phyloP scores from a whole-genome alignment of 2,797 vertebrate species.

The Varecia variegata region DNA sequence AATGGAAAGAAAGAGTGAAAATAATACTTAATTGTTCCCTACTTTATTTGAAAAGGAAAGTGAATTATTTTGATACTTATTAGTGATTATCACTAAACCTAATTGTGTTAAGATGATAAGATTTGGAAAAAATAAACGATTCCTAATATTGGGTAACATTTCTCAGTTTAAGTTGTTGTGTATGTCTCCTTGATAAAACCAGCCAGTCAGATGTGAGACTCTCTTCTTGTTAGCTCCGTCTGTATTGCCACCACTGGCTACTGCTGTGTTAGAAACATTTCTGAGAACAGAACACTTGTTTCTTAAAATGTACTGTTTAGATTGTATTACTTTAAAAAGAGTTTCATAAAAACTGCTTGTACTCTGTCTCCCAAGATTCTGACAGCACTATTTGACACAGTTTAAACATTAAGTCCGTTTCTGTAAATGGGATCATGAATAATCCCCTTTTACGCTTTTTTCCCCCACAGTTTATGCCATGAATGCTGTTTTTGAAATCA shows the following conservation, averaged over 20 bases:
- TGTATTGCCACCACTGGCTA: not conserved
- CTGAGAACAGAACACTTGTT: not conserved
- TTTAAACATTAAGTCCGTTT: not conserved
- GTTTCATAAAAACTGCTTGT: not conserved
- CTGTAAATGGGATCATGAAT: not conserved
- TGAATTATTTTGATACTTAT: not conserved
- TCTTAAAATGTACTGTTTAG: not conserved
- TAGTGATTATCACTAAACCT: not conserved
- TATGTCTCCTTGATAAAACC: not conserved
- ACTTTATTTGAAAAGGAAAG: not conserved
- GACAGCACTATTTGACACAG: not conserved
- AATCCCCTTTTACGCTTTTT: not conserved
- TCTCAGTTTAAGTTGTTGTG: not conserved
- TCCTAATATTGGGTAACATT: not conserved
- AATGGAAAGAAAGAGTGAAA: not conserved
- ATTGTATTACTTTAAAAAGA: not conserved
- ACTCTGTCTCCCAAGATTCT: not conserved
- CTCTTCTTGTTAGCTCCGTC: accelerated
- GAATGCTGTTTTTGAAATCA: constrained; percentile 26
- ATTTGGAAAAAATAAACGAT: not conserved
- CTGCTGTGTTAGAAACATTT: not conserved
- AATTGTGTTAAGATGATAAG: not conserved
- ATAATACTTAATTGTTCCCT: not conserved
- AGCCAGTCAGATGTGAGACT: not conserved
- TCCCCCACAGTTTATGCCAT: not conserved